Base-by-base conservation (phyloP, 2,888 invertebrate genomes). In the Machimus atricapillus region DNA sequence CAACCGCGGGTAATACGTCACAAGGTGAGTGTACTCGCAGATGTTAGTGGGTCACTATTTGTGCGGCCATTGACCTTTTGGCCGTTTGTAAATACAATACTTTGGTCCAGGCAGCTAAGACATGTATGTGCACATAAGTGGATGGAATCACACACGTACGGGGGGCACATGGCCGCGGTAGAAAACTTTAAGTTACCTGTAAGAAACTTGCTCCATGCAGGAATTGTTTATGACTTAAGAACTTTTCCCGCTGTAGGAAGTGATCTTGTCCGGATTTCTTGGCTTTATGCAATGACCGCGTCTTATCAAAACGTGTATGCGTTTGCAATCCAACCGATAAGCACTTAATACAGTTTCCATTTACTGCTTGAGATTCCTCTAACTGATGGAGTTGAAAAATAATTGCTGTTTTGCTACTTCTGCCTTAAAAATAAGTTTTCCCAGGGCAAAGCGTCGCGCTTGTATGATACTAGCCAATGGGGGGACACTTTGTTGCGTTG, bases 1-100 rank as follows among this genome's bases (percentile, higher is more conserved):
- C 85, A 87, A 88, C 83, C 86, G 88, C 89, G 88, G 89, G 91
- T 90, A 91, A 91, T 92, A 92, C 92, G 92, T 92, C 92, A 92
- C 91, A 91, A 91, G 92, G 92, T 92, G 92, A 92, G 91, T 91
- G 92, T 91, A 92, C 92, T 92, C 91, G 92, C 92, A 91, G 92
- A 92, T 92, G 92, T 92, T 92, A 92, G 92, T 92, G 92, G 92
- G 92, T 92, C 92, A 92, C 92, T 91, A 91, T 92, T 92, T 91
- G 92, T 91, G 90, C 92, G 92, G 92, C 92, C 92, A 91, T 91
- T 91, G 91, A 92, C 91, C 92, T 92, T 91, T 91, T 91, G 91
- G 89, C 91, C 91, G 91, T 90, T 91, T 91, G 91, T 89, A 90
- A 89, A 89, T 89, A 89, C 89, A 88, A 88, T 88, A 89, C 66